Base-by-base conservation (phyloP, 2,888 invertebrate genomes). In the Stramonita haemastoma region DNA sequence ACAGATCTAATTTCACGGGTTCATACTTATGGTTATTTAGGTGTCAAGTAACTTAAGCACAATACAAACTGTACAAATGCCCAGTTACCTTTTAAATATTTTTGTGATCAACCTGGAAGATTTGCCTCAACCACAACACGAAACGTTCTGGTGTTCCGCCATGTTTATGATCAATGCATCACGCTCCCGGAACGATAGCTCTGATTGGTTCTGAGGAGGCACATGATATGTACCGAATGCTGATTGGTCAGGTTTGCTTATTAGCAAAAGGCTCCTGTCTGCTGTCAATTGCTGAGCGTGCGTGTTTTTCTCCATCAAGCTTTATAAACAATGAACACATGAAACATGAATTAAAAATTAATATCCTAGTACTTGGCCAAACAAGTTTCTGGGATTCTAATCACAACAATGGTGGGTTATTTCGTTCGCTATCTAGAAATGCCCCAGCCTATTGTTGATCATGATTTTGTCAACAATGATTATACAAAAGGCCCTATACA, bases 201-300 rank as follows among this genome's bases (percentile, higher is more conserved):
- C 17, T 89, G 91, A 94, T 94, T 94, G 94, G 93, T 86, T 89
- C 56, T 88, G 60, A 79, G 66, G 66, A 85, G 91, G 89, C 93
- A 93, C 93, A 93, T 94, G 93, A 93, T 94, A 92, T 92, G 89
- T 92, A 90, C 88, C 60, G 70, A 22, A 22, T 86, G 91, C 87
- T 92, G 84, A 94, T 94, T 93, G 93, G 93, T 66, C 79, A 87
- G 89, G 57, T 89, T 89, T 87, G 84, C 84, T 88, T 88, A 88
- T 88, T 84, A 88, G 88, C 70, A 70, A 46, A 60, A 84, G 88
- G 15, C 29, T 13, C 46, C 46, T 2, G 46, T 46, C 46, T 46
- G 4, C 8, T 46, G 46, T 46, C 46, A 46, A 5, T 5, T 46
- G 46, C 46, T 46, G 46, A 46, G 46, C 46, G 46, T 46, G 46